These are phyloP conservation scores for Stylophora pistillata DNA, from an alignment of 64 coral and sea anemone genomes.

Conservation along the genomic window DNA sequence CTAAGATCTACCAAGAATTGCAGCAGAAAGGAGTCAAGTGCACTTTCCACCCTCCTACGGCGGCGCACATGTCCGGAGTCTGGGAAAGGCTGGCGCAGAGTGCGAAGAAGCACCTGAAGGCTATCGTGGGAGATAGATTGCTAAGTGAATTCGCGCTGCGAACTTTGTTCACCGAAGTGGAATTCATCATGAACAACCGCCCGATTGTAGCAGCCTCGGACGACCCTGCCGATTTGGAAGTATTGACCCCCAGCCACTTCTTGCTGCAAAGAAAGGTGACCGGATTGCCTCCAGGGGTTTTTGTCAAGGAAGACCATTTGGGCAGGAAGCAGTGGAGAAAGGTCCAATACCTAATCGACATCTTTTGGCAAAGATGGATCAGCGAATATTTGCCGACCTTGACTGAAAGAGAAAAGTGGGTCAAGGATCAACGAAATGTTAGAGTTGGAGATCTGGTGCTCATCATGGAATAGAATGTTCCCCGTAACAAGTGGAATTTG, in stretches of 20 bases:
- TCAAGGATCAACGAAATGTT: neutral
- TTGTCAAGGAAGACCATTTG: slow-evolving; percentile 15
- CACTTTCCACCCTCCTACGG: slow-evolving; percentile 26
- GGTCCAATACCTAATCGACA: neutral
- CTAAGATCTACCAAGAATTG: slow-evolving; percentile 51
- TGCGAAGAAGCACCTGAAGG: neutral
- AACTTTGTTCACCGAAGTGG: neutral
- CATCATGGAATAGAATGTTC: neutral
- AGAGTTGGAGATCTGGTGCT: slow-evolving; percentile 32
- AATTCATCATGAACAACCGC: neutral
- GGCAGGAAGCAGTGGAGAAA: slow-evolving; percentile 36
- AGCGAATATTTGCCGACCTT: slow-evolving; percentile 28
- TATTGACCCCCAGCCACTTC: slow-evolving; percentile 1
- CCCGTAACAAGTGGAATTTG: slow-evolving; percentile 9
- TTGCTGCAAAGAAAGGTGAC: neutral
- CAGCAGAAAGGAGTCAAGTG: slow-evolving; percentile 65
- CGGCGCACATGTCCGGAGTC: slow-evolving; percentile 72
- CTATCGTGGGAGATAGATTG: neutral
- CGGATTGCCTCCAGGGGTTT: slow-evolving; percentile 13
- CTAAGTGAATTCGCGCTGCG: neutral
- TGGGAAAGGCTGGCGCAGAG: slow-evolving; percentile 32
- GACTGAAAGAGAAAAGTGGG: slow-evolving; percentile 33
- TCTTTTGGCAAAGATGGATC: slow-evolving; percentile 40
- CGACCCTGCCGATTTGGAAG: neutral
- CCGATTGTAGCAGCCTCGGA: neutral